Percentiles rank a stretch among this genome's conserved stretches.
These are phyloP conservation scores for Amphipoea oculea DNA, from an alignment of 2,888 invertebrate genomes.

Conservation along the genomic window DNA sequence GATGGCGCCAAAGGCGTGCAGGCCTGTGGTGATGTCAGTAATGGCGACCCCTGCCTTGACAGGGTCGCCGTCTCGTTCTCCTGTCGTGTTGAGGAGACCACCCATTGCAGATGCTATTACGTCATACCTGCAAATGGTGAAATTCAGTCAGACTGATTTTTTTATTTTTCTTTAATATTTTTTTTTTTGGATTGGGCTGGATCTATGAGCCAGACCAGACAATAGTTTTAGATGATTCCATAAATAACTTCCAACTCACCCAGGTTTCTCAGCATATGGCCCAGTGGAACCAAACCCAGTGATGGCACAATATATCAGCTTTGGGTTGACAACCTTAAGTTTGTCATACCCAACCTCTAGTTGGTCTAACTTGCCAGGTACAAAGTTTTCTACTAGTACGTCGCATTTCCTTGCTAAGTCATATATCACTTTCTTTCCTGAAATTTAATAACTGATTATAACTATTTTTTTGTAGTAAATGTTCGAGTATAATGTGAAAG, in stretches of 20 bases:
- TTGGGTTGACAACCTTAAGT: constrained; percentile 93
- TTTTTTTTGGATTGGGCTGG: no score
- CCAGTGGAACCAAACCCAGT: constrained; percentile 97
- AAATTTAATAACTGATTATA: constrained; percentile 60
- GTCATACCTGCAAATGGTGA: constrained; percentile 92
- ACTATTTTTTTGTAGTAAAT: neutral
- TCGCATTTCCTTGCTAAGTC: constrained; percentile 95
- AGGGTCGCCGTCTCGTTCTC: constrained; percentile 95
- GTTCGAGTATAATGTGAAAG: neutral
- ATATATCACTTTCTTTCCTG: constrained; percentile 91
- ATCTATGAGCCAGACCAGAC: neutral
- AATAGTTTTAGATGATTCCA: neutral
- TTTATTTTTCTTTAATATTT: neutral
- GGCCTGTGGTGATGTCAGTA: constrained; percentile 97
- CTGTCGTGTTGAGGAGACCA: constrained; percentile 97
- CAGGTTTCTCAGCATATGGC: constrained; percentile 96
- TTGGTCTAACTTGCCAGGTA: constrained; percentile 96
- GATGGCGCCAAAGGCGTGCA: constrained; percentile 98
- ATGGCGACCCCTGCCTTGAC: constrained; percentile 98
- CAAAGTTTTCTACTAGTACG: constrained; percentile 97
- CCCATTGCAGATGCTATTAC: constrained; percentile 98
- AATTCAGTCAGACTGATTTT: neutral
- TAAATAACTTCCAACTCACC: constrained; percentile 80
- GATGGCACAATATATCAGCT: constrained; percentile 97
- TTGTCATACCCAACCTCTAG: constrained; percentile 95